Percentiles rank a stretch among this genome's conserved stretches.
Evolutionary conservation across 2,888 invertebrate species (phyloP).

Genomic region (Ischnura elegans): DNA sequence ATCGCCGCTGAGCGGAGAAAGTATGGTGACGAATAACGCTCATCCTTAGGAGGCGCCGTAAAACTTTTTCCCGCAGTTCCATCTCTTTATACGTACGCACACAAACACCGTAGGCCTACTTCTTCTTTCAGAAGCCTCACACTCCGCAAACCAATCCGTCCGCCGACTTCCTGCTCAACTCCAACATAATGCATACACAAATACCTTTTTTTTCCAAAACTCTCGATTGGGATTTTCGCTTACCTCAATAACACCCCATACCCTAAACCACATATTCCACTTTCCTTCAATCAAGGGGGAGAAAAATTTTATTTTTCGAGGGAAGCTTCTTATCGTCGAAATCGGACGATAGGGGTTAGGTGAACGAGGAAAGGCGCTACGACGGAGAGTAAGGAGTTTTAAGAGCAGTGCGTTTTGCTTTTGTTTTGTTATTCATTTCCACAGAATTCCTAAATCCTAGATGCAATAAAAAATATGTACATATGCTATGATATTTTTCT

Average conservation of each 20-base stretch:
- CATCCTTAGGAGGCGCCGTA: slow-evolving; percentile 28
- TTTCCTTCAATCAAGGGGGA: background rate
- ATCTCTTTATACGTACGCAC: background rate
- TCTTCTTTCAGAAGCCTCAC: background rate
- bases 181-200: slow-evolving; percentile 13
- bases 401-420: no score
- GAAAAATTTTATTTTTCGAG: no score
- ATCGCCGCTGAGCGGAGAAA: background rate
- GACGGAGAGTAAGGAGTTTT: no score
- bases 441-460: no score
- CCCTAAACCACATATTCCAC: background rate
- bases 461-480: no score
- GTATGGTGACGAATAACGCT: slow-evolving; percentile 4
- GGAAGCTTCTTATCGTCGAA: no score
- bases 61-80: background rate
- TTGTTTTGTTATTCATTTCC: no score
- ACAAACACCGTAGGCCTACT: background rate
- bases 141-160: background rate
- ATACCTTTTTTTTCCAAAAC: background rate
- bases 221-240: background rate
- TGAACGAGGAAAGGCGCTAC: no score
- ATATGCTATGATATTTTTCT: no score
- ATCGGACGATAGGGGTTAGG: no score
- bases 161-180: background rate
- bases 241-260: background rate